Evolutionary conservation across 1,140 invertebrate genomes (phyloP), one percentile per base, ranked within the genome.

Genomic region (Drosophila lini): DNA sequence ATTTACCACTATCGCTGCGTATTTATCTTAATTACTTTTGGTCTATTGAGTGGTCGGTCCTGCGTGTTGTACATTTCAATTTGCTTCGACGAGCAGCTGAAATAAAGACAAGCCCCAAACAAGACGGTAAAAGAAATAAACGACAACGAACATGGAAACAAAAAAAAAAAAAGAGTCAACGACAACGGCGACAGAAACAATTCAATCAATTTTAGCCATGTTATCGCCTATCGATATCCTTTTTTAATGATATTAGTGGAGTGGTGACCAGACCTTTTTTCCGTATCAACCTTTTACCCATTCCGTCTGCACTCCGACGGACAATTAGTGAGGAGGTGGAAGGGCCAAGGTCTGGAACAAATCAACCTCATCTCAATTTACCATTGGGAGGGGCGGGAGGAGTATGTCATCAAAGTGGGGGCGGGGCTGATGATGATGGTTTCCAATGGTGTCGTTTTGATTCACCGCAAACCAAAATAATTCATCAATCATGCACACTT

Each of bases 21-120:
- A 89, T 89, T 84, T 90, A 89, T 89, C 84, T 89, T 89, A 89
- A 89, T 89, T 89, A 89, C 85, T 90, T 89, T 85, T 89, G 76
- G 79, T 78, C 74, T 75, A 78, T 84, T 88, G 84, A 89, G 70
- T 90, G 80, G 52, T 41, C 42, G 58, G 47, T 57, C 38, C 32
- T 52, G 32, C 71, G 60, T 69, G 77, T 74, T 75, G 47, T 75
- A 86, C 83, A 88, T 83, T 88, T 88, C 77, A 88, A 88, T 88
- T 88, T 88, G 70, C 74, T 69, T 76, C 32, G 60, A 55, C 44
- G 63, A 74, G 74, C 83, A 83, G 76, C 70, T 83, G 83, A 74
- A 82, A 82, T 55, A 47, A 56, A 65, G 74, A 68, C 70, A 61
- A 69, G 34, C 52, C 52, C 52, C 6, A 38, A 57, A 47, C 31